Conservation (phyloP, 2,113 vertebrate genomes). For the Passer montanus region DNA sequence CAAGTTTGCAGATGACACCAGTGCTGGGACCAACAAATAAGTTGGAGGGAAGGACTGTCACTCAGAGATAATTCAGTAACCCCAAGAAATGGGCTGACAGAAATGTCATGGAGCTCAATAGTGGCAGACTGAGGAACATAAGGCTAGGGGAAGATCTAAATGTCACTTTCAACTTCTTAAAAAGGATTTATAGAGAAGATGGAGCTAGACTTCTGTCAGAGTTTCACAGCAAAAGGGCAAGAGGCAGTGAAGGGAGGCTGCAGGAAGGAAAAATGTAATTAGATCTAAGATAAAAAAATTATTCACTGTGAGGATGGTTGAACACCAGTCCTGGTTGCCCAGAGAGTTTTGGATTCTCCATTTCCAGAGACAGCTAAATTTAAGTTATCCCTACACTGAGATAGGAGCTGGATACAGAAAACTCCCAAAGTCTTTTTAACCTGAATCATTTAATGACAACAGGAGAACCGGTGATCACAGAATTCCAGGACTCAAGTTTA, state of each 20-base stretch:
- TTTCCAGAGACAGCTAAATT: not conserved
- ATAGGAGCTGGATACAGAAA: not conserved
- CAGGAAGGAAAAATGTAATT: not conserved
- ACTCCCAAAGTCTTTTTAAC: not conserved
- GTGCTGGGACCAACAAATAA: not conserved
- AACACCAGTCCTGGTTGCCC: not conserved
- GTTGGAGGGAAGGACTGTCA: not conserved
- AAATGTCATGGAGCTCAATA: not conserved
- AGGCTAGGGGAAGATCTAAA: constrained; percentile 22
- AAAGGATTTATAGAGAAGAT: constrained; percentile 23
- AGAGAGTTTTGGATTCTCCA: not conserved
- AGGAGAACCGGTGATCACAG: not conserved
- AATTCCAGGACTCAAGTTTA: not conserved
- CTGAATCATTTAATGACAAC: not conserved
- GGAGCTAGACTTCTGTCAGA: constrained; percentile 17
- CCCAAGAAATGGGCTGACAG: not conserved
- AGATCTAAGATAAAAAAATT: not conserved
- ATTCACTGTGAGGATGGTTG: not conserved
- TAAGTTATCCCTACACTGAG: not conserved
- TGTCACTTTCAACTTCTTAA: constrained; percentile 42
- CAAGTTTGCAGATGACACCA: not conserved
- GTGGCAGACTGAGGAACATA: constrained; percentile 36
- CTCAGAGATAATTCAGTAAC: not conserved
- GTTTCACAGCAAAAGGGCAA: constrained; percentile 33
- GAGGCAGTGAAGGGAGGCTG: not conserved